Percentiles rank a stretch among this genome's conserved stretches.
Evolutionary conservation across 1,140 invertebrate species (phyloP).

Genomic region (Leguminivora glycinivorella): DNA sequence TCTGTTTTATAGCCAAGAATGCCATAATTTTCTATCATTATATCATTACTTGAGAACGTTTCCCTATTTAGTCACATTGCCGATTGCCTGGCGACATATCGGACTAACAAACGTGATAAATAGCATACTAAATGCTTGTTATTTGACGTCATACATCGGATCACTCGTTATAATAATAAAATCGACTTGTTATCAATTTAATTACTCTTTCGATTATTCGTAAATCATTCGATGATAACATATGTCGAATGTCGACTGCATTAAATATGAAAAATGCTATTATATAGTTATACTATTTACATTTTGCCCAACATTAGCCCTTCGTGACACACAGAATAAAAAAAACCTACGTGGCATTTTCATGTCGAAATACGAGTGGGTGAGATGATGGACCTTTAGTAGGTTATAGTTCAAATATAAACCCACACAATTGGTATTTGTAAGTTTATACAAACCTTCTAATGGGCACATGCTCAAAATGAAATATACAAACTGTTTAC

Average conservation of each 20-base stretch:
- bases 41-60: constrained; percentile 7
- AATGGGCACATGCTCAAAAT: neutral
- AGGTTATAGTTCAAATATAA: neutral
- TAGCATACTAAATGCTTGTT: neutral
- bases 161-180: neutral
- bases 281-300: neutral
- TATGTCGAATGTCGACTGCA: neutral
- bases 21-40: constrained; percentile 11
- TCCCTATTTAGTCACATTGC: constrained; percentile 13
- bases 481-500: constrained; percentile 1
- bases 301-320: neutral
- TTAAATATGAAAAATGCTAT: neutral
- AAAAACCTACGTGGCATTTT: neutral
- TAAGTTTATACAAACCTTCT: neutral
- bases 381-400: neutral
- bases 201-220: constrained; percentile 8
- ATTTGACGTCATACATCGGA: constrained; percentile 2
- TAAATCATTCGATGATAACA: neutral
- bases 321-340: neutral
- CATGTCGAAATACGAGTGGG: neutral
- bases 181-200: constrained; percentile 4
- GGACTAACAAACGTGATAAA: neutral
- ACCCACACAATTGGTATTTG: neutral
- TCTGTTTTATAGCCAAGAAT: neutral
- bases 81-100: neutral